phyloP scores from a whole-genome alignment of 2,113 vertebrate species.

The Buteo buteo region DNA sequence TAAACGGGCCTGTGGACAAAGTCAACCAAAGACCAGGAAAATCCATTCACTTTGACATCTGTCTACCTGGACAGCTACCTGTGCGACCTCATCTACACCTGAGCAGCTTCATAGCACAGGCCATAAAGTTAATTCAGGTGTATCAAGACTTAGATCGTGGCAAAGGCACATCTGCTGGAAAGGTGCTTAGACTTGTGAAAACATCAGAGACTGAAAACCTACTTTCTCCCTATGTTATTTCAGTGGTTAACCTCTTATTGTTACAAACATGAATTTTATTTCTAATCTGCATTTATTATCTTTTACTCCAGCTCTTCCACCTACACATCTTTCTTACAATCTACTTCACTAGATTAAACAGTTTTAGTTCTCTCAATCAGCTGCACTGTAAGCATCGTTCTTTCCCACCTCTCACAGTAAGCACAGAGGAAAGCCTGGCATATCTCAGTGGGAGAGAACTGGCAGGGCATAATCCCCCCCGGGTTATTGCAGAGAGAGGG shows the following conservation, averaged over 20 bases:
- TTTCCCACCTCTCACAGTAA: neutral
- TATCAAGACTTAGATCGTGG: neutral
- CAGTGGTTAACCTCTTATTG: neutral
- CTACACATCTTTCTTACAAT: neutral
- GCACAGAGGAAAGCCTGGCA: neutral
- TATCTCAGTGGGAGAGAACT: neutral
- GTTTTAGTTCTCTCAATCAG: neutral
- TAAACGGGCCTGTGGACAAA: neutral
- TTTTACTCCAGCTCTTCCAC: neutral
- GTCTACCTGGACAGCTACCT: neutral
- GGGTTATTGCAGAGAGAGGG: neutral
- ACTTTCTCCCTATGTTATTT: neutral
- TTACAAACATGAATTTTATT: neutral
- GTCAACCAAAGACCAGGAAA: neutral
- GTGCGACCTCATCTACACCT: neutral
- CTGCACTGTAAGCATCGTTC: neutral
- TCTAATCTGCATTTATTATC: neutral
- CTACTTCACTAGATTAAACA: neutral
- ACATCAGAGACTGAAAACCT: neutral
- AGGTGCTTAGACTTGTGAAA: neutral
- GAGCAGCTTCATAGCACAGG: neutral
- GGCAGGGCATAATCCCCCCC: neutral
- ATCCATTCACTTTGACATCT: neutral
- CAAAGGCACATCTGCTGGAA: neutral
- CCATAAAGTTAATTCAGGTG: neutral